A percentile compares a stretch with the other conserved stretches of the same genome.
phyloP scores from a whole-genome alignment of 1,140 invertebrate genomes.

The Euwallacea similis region DNA sequence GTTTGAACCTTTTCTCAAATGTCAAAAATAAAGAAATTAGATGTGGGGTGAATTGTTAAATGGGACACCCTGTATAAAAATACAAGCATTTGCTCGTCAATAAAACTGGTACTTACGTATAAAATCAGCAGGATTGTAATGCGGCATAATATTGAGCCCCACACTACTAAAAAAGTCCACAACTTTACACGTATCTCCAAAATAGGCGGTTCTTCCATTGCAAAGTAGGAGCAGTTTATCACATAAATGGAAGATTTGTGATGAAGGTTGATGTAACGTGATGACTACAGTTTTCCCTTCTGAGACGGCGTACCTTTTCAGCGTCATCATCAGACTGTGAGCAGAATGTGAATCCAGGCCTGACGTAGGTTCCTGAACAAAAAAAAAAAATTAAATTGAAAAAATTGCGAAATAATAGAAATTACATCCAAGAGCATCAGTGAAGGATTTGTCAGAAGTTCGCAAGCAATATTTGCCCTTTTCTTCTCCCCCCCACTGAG shows the following conservation, averaged over 20 bases:
- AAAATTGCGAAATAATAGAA: constrained; percentile 36
- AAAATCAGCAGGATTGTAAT: constrained; percentile 88
- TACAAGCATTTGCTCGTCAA: background rate
- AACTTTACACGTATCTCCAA: constrained; percentile 74
- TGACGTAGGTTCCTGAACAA: constrained; percentile 78
- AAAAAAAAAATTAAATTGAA: constrained; percentile 8
- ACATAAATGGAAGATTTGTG: constrained; percentile 87
- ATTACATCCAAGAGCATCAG: constrained; percentile 85
- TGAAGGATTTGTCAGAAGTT: constrained; percentile 81
- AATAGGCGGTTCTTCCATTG: constrained; percentile 79
- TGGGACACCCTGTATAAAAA: background rate
- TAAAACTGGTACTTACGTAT: constrained; percentile 67
- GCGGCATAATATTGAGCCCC: constrained; percentile 72
- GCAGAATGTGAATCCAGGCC: constrained; percentile 84
- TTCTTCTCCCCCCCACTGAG: constrained; percentile 88
- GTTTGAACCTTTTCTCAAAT: no score
- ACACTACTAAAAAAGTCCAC: constrained; percentile 76
- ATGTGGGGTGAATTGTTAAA: background rate
- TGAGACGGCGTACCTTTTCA: constrained; percentile 75
- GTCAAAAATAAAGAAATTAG: no score
- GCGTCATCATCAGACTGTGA: constrained; percentile 70
- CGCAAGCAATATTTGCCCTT: constrained; percentile 82
- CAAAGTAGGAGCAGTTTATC: constrained; percentile 78
- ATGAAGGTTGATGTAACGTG: constrained; percentile 85
- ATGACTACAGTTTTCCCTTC: constrained; percentile 81